Conservation (phyloP, 2,797 vertebrate genomes). For the Streptopelia turtur region DNA sequence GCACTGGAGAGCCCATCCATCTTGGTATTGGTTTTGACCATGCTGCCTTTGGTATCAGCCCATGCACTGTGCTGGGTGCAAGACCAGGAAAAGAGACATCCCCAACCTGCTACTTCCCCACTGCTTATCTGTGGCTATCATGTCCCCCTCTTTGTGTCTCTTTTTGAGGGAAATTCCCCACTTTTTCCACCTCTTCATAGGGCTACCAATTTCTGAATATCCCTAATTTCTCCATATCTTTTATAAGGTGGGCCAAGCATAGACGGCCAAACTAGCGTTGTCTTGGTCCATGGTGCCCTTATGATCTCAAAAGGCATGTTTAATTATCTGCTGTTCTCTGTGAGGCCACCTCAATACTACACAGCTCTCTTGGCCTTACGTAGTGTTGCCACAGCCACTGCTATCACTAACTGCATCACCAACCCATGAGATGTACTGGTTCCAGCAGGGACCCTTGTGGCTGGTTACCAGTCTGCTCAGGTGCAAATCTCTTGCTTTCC, state of each 20-base stretch:
- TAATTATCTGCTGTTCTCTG: neutral
- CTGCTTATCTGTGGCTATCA: neutral
- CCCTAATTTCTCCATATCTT: neutral
- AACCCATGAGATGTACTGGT: neutral
- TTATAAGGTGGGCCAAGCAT: neutral
- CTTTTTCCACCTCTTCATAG: neutral
- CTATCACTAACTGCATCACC: accelerated
- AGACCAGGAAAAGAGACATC: neutral
- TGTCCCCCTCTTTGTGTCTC: neutral
- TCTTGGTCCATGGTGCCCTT: accelerated
- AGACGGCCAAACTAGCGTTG: accelerated
- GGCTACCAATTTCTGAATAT: neutral
- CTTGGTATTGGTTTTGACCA: accelerated
- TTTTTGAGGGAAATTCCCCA: neutral
- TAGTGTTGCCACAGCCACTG: accelerated
- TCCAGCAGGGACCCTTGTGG: neutral
- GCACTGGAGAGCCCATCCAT: accelerated
- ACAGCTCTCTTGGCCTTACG: neutral
- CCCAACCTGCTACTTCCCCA: neutral
- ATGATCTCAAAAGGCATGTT: neutral
- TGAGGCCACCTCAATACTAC: neutral
- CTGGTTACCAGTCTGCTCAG: neutral
- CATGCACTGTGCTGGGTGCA: accelerated
- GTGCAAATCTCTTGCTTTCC: neutral
- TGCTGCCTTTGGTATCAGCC: neutral